phyloP scores from a whole-genome alignment of 2,888 invertebrate genomes.

The Ditula angustiorana region DNA sequence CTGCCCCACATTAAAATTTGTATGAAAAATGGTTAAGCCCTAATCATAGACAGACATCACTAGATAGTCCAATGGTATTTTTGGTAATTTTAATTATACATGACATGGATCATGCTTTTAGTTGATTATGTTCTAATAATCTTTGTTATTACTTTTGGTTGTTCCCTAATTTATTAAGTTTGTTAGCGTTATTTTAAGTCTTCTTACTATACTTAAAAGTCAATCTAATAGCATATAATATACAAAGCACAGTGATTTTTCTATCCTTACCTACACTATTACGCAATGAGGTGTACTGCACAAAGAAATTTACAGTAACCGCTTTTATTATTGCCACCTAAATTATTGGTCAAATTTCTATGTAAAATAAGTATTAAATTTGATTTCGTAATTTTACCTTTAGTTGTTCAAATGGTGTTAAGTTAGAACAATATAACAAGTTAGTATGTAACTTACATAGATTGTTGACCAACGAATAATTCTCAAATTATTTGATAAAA shows the following conservation, averaged over 20 bases:
- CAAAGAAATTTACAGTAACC: constrained; percentile 24
- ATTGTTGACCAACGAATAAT: constrained; percentile 45
- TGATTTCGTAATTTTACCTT: neutral
- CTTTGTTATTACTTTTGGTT: constrained; percentile 51
- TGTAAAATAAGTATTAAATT: constrained; percentile 12
- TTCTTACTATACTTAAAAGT: neutral
- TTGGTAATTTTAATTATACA: constrained; percentile 48
- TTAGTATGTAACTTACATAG: constrained; percentile 49
- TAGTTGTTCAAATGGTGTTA: neutral
- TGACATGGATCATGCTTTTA: constrained; percentile 52
- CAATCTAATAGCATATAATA: constrained; percentile 16
- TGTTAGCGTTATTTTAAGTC: neutral
- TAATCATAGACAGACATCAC: constrained; percentile 39
- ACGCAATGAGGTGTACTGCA: constrained; percentile 34
- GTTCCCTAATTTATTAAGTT: constrained; percentile 17
- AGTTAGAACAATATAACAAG: constrained; percentile 24
- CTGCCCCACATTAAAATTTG: neutral
- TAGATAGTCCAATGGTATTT: constrained; percentile 70
- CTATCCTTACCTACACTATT: constrained; percentile 20
- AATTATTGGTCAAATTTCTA: constrained; percentile 38
- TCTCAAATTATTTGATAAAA: constrained; percentile 27
- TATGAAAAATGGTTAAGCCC: neutral
- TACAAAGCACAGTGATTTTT: constrained; percentile 28
- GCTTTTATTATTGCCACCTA: constrained; percentile 23
- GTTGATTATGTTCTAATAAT: constrained; percentile 78